Evolutionary conservation across 2,113 vertebrate genomes (phyloP).

Genomic region (Hippotragus niger): DNA sequence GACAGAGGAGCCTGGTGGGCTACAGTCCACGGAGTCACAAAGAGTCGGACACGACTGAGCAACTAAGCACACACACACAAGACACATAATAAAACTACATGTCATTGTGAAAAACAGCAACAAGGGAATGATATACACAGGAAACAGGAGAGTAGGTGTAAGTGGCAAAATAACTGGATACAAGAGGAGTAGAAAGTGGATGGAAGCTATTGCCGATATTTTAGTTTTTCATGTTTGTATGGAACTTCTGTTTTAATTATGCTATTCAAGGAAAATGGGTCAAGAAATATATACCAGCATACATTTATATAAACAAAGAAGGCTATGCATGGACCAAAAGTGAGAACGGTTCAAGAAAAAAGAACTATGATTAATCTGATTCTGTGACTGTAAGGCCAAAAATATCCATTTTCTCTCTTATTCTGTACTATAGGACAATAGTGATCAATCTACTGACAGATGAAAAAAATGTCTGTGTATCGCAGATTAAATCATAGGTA

Average conservation of each 20-base stretch:
- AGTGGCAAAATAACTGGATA: not conserved
- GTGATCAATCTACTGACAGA: not conserved
- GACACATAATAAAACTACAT: not conserved
- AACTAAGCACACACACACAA: not conserved
- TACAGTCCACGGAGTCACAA: not conserved
- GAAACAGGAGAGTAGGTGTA: not conserved
- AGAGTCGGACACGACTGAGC: fast-evolving
- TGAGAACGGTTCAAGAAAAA: not conserved
- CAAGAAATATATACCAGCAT: not conserved
- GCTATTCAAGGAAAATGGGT: not conserved
- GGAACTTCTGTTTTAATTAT: not conserved
- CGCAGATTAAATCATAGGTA: not conserved
- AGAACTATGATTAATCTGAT: not conserved
- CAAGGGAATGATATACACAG: not conserved
- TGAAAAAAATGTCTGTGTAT: not conserved
- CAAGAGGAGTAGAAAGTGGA: no score
- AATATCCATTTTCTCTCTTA: not conserved
- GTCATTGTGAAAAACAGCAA: not conserved
- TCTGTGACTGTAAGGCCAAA: not conserved
- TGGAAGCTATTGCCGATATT: not conserved
- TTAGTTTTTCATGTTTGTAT: not conserved
- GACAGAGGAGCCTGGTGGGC: not conserved
- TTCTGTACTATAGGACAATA: not conserved
- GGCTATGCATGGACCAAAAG: not conserved
- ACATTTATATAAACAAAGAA: not conserved